Evolutionary conservation across 2,888 invertebrate genomes (phyloP), one percentile per base, ranked within the genome.

Genomic region (Leptodirus hochenwartii): DNA sequence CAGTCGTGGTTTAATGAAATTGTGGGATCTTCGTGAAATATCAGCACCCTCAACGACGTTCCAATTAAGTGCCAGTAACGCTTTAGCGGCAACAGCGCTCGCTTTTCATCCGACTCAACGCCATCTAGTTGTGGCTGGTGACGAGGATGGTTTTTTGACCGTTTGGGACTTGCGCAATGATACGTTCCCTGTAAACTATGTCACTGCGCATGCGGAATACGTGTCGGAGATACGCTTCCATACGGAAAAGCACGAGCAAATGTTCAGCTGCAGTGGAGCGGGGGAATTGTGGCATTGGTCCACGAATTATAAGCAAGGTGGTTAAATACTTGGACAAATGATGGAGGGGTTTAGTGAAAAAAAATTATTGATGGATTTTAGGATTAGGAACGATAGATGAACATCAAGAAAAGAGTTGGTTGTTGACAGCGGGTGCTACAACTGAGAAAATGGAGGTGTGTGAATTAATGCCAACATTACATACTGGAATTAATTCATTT

Each of bases 281-380:
- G 90, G 90, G 0, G 80, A 85, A 49, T 55, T 90, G 3, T 88
- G 87, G 82, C 81, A 87, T 47, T 91, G 90, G 90, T n/a, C n/a
- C n/a, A n/a, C n/a, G n/a, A n/a, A n/a, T n/a, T n/a, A n/a, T n/a
- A n/a, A n/a, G n/a, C n/a, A n/a, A n/a, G n/a, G n/a, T n/a, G n/a
- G n/a, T n/a, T n/a, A n/a, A n/a, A n/a, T n/a, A n/a, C n/a, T n/a
- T n/a, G n/a, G n/a, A n/a, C n/a, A n/a, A n/a, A n/a, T n/a, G n/a
- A n/a, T n/a, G n/a, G n/a, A n/a, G n/a, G n/a, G n/a, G n/a, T n/a
- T n/a, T n/a, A n/a, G n/a, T n/a, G n/a, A n/a, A n/a, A n/a, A n/a
- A n/a, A n/a, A n/a, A n/a, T n/a, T n/a, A n/a, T n/a, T n/a, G n/a
- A n/a, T n/a, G n/a, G n/a, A n/a, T n/a, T n/a, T n/a, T n/a, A n/a